phyloP scores from a whole-genome alignment of 2,797 vertebrate genomes.

The Gobio occitaniae region DNA sequence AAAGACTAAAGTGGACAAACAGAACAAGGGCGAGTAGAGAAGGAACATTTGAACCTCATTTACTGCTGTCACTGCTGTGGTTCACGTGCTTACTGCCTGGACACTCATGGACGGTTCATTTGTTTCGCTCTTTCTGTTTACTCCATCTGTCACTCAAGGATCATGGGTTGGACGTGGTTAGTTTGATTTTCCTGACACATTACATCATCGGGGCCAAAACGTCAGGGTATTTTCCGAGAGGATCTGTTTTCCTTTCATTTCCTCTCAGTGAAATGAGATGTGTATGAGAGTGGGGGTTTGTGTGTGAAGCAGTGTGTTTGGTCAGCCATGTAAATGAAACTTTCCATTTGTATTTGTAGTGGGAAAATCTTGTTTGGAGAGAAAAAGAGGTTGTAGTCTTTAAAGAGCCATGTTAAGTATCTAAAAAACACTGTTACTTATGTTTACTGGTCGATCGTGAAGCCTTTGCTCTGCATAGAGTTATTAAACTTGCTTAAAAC shows the following conservation, averaged over 20 bases:
- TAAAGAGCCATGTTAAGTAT: background rate
- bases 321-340: slow-evolving; percentile 69
- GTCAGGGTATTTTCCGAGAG: slow-evolving; percentile 58
- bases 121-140: slow-evolving; percentile 25
- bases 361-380: slow-evolving; percentile 9
- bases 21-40: slow-evolving; percentile 58
- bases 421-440: background rate
- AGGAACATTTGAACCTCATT: slow-evolving; percentile 53
- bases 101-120: background rate
- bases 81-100: background rate
- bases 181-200: slow-evolving; percentile 32
- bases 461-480: background rate
- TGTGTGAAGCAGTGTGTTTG: slow-evolving; percentile 47
- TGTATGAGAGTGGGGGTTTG: slow-evolving; percentile 20
- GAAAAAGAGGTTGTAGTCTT: slow-evolving; percentile 15
- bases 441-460: background rate
- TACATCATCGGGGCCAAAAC: slow-evolving; percentile 42
- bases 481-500: background rate
- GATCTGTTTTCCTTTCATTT: slow-evolving; percentile 53
- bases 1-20: slow-evolving; percentile 33
- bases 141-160: slow-evolving; percentile 19
- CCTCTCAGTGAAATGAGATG: background rate
- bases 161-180: background rate
- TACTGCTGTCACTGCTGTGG: slow-evolving; percentile 54
- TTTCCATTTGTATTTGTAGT: slow-evolving; percentile 4